These are phyloP conservation scores for Eidolon dupreanum DNA, from an alignment of 2,797 vertebrate genomes.

Conservation along the genomic window DNA sequence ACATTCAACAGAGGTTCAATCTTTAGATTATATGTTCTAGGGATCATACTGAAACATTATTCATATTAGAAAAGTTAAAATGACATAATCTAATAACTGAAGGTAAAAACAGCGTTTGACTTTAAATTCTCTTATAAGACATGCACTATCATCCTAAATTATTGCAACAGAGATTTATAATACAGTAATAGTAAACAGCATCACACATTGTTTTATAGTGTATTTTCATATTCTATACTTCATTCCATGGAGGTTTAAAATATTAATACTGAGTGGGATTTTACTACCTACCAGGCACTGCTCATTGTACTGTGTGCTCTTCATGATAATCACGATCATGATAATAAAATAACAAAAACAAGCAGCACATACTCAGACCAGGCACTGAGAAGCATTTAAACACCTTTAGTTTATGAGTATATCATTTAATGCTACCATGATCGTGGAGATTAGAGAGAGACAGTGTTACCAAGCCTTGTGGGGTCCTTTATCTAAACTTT, in stretches of 20 bases:
- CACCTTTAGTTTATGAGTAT: neutral
- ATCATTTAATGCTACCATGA: neutral
- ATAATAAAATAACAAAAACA: neutral
- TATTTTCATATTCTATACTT: neutral
- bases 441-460: neutral
- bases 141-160: neutral
- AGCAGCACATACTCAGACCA: neutral
- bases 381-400: neutral
- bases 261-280: neutral
- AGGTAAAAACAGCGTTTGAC: neutral
- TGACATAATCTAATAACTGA: neutral
- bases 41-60: neutral
- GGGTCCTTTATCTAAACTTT: neutral
- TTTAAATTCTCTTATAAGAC: constrained; percentile 7
- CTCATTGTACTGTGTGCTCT: neutral
- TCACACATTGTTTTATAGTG: neutral
- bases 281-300: neutral
- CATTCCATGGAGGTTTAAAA: neutral
- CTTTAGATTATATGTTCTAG: constrained; percentile 36
- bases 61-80: constrained; percentile 41
- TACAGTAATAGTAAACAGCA: neutral
- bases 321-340: neutral
- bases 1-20: neutral
- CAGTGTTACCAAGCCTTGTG: neutral
- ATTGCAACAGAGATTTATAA: neutral